Percentiles rank a stretch among this genome's conserved stretches.
These are phyloP conservation scores for Chloroceryle amazona DNA, from an alignment of 2,797 vertebrate species.

Conservation along the genomic window DNA sequence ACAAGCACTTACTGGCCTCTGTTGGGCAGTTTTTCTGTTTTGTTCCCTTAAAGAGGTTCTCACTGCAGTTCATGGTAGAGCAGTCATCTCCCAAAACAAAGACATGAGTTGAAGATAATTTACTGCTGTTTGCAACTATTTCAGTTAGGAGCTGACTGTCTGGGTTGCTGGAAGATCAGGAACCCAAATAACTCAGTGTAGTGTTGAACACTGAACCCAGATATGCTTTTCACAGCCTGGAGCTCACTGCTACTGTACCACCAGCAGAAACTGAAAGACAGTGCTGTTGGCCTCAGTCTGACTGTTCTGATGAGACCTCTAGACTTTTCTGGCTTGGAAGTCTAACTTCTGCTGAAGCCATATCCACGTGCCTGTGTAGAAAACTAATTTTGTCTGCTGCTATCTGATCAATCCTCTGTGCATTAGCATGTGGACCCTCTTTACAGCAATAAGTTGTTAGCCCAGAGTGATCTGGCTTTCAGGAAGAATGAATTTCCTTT, in stretches of 20 bases:
- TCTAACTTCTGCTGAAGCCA: not conserved
- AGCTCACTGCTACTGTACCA: not conserved
- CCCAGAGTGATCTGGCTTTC: not conserved
- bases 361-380: not conserved
- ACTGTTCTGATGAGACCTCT: not conserved
- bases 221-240: not conserved
- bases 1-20: not conserved
- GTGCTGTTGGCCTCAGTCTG: not conserved
- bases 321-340: not conserved
- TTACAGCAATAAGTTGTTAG: not conserved
- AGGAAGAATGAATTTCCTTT: not conserved
- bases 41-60: not conserved
- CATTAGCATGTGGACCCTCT: not conserved
- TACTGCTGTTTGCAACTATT: not conserved
- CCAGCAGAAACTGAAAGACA: not conserved
- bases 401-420: not conserved
- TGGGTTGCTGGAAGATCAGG: not conserved
- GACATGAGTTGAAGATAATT: not conserved
- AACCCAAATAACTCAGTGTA: not conserved
- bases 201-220: not conserved
- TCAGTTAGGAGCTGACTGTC: not conserved
- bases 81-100: not conserved
- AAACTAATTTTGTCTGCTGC: not conserved
- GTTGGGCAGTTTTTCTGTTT: not conserved
- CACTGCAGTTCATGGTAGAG: not conserved